Evolutionary conservation across 2,113 vertebrate genomes (phyloP), one percentile per base, ranked within the genome.

Genomic region (Semnopithecus entellus): DNA sequence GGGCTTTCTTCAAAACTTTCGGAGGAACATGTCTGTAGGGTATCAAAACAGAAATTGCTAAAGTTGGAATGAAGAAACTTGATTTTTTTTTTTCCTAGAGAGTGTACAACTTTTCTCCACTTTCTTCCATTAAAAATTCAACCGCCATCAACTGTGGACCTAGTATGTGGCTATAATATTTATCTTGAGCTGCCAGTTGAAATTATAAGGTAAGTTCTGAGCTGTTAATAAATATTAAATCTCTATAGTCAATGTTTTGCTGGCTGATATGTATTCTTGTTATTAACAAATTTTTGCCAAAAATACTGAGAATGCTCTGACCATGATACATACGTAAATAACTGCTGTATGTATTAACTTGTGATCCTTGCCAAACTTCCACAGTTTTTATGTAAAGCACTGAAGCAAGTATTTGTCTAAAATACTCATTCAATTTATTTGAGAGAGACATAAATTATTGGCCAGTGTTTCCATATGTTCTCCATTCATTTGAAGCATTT

Each of bases 1-100:
- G 91, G 97, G 84, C 64, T 98, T 98, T 98, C 84, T 98, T 94
- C 97, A 98, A 90, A 88, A 85, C 96, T 98, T 98, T 97, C 84
- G 96, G 91, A 94, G 92, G 94, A 97, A 95, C 86, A 97, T 59
- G 75, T 96, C 98, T 96, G 90, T 96, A 95, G 59, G 90, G 48
- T 98, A 98, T 96, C 88, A 97, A 96, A 97, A 57, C 35, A 85
- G 48, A 48, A 93, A 92, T n/a, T 88, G n/a, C 68, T 66, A 73
- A 59, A 93, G 70, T 40, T 97, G 68, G 27, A 97, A 93, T 40
- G 40, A 86, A 96, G 52, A 86, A 93, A 45, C n/a, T 95, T 95
- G 32, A 4, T 7, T 72, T 78, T 95, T 14, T 95, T 48, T 84
- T 93, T 17, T 40, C 81, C 72, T 61, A 96, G 43, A 50, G 22